A percentile compares a stretch with the other conserved stretches of the same genome.
phyloP scores from a whole-genome alignment of 2,797 vertebrate genomes.

The Neopelma chrysocephalum region DNA sequence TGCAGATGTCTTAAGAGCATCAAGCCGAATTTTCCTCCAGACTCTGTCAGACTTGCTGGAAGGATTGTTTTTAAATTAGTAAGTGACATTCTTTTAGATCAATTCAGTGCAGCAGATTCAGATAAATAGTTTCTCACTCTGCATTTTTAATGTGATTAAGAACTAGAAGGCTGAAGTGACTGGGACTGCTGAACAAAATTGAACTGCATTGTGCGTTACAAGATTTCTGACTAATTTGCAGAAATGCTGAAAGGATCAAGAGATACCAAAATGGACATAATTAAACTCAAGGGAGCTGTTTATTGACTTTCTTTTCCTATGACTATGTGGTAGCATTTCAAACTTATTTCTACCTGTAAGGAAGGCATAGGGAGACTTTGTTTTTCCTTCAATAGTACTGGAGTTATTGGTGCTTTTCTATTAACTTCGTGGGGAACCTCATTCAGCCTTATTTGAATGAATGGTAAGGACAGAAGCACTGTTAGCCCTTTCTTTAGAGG shows the following conservation, averaged over 20 bases:
- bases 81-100: conserved; percentile 53
- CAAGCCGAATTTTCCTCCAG: conserved; percentile 85
- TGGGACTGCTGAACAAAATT: neutral
- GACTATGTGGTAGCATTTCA: neutral
- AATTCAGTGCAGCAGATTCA: neutral
- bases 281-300: neutral
- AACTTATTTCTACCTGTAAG: neutral
- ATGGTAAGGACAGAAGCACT: neutral
- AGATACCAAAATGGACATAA: neutral
- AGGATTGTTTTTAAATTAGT: conserved; percentile 89
- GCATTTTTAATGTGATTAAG: conserved; percentile 42
- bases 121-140: neutral
- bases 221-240: neutral
- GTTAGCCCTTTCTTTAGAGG: neutral
- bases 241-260: neutral
- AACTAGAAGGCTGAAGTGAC: neutral
- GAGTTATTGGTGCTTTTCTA: neutral
- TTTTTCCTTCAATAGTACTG: neutral
- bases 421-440: neutral
- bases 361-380: neutral
- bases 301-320: neutral
- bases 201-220: neutral
- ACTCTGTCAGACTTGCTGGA: conserved; percentile 89
- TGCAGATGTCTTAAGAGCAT: conserved; percentile 86
- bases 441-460: neutral